These are phyloP conservation scores for Mixornis gularis DNA, from an alignment of 2,113 vertebrate genomes.

Conservation along the genomic window DNA sequence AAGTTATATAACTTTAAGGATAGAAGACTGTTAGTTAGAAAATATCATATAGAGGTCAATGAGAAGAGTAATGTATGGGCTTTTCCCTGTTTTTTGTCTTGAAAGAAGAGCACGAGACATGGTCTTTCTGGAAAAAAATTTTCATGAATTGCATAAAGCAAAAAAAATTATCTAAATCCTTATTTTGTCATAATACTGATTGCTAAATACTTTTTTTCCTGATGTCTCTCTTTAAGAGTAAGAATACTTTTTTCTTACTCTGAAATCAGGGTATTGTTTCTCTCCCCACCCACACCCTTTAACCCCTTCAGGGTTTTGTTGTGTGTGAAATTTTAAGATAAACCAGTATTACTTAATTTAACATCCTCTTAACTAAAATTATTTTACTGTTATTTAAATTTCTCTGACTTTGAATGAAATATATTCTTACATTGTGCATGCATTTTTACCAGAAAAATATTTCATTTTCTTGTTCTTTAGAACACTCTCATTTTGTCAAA, in stretches of 20 bases:
- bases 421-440: background rate
- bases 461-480: background rate
- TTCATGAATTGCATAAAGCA: background rate
- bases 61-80: background rate
- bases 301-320: background rate
- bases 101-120: background rate
- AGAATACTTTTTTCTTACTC: background rate
- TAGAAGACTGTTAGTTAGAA: background rate
- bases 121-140: background rate
- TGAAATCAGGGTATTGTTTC: background rate
- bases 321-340: background rate
- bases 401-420: background rate
- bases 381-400: background rate
- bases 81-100: background rate
- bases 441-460: background rate
- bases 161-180: background rate
- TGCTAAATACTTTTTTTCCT: background rate
- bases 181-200: background rate
- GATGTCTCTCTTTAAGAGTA: background rate
- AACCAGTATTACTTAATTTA: background rate
- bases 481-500: background rate
- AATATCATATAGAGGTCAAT: background rate
- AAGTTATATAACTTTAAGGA: background rate
- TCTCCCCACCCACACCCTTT: background rate
- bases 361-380: background rate